A percentile compares a stretch with the other conserved stretches of the same genome.
Evolutionary conservation across 2,888 invertebrate genomes (phyloP).

Genomic region (Priocnemis perturbator): DNA sequence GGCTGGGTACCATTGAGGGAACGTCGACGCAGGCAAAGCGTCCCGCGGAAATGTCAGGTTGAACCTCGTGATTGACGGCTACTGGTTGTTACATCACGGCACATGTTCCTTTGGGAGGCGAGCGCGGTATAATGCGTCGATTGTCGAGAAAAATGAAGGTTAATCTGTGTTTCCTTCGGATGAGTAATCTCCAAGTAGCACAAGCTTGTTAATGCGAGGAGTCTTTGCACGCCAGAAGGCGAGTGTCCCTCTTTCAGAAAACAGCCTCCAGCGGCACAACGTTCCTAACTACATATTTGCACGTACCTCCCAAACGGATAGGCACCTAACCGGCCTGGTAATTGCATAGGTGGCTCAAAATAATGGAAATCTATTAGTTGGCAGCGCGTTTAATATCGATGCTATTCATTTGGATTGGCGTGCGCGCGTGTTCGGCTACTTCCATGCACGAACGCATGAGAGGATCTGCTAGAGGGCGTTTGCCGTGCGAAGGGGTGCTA

Average conservation of each 20-base stretch:
- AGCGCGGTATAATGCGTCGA: not conserved
- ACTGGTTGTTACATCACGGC: too few species aligned
- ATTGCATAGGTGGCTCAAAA: constrained; percentile 59
- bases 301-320: constrained; percentile 48
- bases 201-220: constrained; percentile 53
- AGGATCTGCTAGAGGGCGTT: constrained; percentile 14
- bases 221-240: constrained; percentile 44
- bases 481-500: constrained; percentile 2
- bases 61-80: too few species aligned
- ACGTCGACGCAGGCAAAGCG: not conserved
- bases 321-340: constrained; percentile 46
- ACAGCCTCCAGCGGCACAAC: constrained; percentile 28
- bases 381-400: constrained; percentile 46
- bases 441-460: not conserved
- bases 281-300: constrained; percentile 48
- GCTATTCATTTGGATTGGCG: constrained; percentile 35
- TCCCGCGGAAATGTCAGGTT: too few species aligned
- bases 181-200: constrained; percentile 31
- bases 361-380: constrained; percentile 68
- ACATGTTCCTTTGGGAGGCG: too few species aligned
- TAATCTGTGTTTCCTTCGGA: constrained; percentile 45
- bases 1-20: not conserved
- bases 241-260: constrained; percentile 51
- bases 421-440: too few species aligned
- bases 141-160: constrained; percentile 40